Evolutionary conservation across 64 coral and sea anemone genomes (phyloP), one percentile per base, ranked within the genome.

Genomic region (Stichodactyla helianthus): DNA sequence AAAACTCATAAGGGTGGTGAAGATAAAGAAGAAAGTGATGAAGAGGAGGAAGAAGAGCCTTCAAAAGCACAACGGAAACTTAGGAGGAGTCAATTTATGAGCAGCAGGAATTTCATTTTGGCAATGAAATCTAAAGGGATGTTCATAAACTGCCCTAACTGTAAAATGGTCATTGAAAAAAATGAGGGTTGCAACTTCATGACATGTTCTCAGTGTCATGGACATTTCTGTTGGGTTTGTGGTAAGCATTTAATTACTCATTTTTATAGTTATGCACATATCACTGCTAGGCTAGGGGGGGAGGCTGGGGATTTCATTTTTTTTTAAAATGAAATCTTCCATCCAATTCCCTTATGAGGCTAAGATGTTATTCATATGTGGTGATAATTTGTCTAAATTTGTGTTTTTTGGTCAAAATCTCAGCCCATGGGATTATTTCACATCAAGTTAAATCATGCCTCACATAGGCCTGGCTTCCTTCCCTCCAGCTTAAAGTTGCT

Each of bases 151-250:
- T 99, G 96, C 77, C 96, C 96, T 15, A 88, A 90, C 44, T 99
- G 96, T 51, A 85, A 55, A 54, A 90, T 93, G 55, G 86, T 92
- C 80, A 90, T 99, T 7, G 96, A 99, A 81, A 94, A 87, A 85
- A 86, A 79, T 50, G 22, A 87, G 82, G 96, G 96, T 22, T 99
- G 96, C 88, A 87, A 99, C 64, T 92, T 93, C 61, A 99, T 99
- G 96, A 90, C 87, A 63, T 99, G 96, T 53, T 92, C 90, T 4
- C 96, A 94, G 18, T 99, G 96, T 54, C 27, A 79, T 25, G 88
- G 85, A 63, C 58, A 56, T 22, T 99, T 99, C 51, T 99, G 96
- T 59, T 99, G 93, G 90, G 68, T 19, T 54, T 99, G 96, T 95
- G 96, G 96, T 99, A 90, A 92, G 95, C 1, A 44, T 44, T 44